Evolutionary conservation across 1,140 invertebrate genomes (phyloP), one percentile per base, ranked within the genome.

Genomic region (Hylaeus volcanicus): DNA sequence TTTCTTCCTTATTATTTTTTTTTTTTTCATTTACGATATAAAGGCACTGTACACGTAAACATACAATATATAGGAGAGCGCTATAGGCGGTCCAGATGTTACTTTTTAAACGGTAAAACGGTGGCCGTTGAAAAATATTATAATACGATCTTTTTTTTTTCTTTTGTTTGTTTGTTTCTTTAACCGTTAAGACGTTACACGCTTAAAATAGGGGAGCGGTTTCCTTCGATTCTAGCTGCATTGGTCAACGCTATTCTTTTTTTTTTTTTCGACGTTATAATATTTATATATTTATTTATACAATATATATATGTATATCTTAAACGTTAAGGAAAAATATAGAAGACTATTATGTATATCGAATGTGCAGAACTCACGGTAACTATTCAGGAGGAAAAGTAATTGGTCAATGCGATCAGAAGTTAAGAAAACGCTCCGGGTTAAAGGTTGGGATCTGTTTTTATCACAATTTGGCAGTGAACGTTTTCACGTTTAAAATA

Each of bases 401-500:
- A 73, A 75, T 87, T 83, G 82, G 87, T 87, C 86, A 89, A 90
- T 90, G 88, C 88, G 74, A 74, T 87, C 65, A 85, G 82, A 76
- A 89, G 81, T 89, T 81, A 83, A 86, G 85, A 85, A 89, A 88
- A 90, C 76, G 86, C 86, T 89, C 85, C 87, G 88, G 80, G 79
- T 82, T 70, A 82, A 88, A 89, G 89, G 88, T 26, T 92, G 90
- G 90, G 87, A 88, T 85, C 86, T 83, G 77, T 90, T 64, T 26
- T 82, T 92, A 92, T 92, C 92, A 93, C 92, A 93, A 91, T 92
- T 92, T 93, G 92, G 92, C 92, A 92, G 92, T 93, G 92, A 92
- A 92, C 84, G 86, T 91, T 88, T 73, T 84, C 79, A 83, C 83
- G 68, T 89, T 78, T 78, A 79, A 88, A 89, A 89, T 88, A 88